phyloP scores from a whole-genome alignment of 1,140 invertebrate species.

The Cydia fagiglandana region DNA sequence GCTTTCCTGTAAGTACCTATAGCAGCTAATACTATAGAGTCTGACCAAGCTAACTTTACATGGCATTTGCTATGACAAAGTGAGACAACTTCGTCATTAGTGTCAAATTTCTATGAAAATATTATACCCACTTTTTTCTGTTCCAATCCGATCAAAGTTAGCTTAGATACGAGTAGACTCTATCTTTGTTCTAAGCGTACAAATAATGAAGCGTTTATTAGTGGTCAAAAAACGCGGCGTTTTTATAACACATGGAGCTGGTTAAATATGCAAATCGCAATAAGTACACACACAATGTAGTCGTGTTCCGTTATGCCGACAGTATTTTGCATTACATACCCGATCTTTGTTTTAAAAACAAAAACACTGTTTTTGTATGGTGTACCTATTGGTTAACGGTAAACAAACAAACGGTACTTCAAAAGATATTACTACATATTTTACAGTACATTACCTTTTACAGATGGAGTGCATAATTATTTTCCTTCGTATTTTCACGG shows the following conservation, averaged over 20 bases:
- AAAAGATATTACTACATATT: background rate
- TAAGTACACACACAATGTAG: conserved; percentile 9
- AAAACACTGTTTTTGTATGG: background rate
- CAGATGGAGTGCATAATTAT: no score
- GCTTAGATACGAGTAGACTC: no score
- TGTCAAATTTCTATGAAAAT: no score
- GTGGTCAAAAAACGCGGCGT: background rate
- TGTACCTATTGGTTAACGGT: conserved; percentile 4
- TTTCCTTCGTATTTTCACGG: no score
- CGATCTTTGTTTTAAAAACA: conserved; percentile 17
- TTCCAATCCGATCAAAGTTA: no score
- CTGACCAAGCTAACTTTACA: no score
- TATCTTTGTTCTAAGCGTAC: no score
- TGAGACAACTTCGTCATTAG: no score
- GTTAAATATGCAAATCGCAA: conserved; percentile 23
- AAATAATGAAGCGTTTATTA: background rate
- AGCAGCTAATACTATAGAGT: no score
- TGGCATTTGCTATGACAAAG: no score
- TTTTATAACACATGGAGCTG: background rate
- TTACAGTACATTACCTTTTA: background rate
- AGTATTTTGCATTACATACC: conserved; percentile 5
- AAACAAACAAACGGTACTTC: background rate
- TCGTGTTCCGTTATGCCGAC: conserved; percentile 12
- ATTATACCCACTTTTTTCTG: no score
- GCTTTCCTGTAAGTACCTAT: no score